phyloP scores from a whole-genome alignment of 2,797 vertebrate genomes.

The Neosalanx taihuensis region DNA sequence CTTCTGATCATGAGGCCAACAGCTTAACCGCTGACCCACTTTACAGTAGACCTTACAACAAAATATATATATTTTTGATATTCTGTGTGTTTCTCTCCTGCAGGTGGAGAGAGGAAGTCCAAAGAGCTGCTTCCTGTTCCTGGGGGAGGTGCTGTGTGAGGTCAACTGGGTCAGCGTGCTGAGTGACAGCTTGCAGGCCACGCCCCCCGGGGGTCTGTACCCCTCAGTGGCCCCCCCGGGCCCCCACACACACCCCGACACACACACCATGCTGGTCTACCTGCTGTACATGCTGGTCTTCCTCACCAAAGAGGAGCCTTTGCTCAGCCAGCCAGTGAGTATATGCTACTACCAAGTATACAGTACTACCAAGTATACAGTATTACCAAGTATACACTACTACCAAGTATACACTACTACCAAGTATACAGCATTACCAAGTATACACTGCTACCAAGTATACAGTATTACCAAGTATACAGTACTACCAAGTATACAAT shows the following conservation, averaged over 20 bases:
- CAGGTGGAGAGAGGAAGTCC: conserved; percentile 97
- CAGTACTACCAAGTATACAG: background rate
- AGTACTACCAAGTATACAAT: too few species aligned
- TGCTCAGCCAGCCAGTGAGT: conserved; percentile 79
- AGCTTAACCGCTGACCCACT: too few species aligned
- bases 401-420: background rate
- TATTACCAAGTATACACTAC: background rate
- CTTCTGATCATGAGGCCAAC: too few species aligned
- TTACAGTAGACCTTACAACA: too few species aligned
- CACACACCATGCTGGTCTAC: conserved; percentile 87
- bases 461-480: background rate
- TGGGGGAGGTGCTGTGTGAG: conserved; percentile 90
- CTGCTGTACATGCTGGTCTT: conserved; percentile 93
- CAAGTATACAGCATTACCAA: background rate
- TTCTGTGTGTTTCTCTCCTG: background rate
- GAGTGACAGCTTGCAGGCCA: conserved; percentile 80
- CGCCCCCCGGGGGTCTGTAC: conserved; percentile 65
- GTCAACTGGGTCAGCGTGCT: conserved; percentile 96
- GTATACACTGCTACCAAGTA: background rate
- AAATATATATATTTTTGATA: background rate
- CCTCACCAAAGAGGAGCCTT: conserved; percentile 88
- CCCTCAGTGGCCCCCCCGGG: conserved; percentile 51
- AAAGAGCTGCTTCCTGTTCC: conserved; percentile 94
- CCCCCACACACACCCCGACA: conserved; percentile 60
- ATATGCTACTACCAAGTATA: too few species aligned